These are phyloP conservation scores for Torymus tubicola DNA, from an alignment of 2,888 invertebrate species.

Conservation along the genomic window DNA sequence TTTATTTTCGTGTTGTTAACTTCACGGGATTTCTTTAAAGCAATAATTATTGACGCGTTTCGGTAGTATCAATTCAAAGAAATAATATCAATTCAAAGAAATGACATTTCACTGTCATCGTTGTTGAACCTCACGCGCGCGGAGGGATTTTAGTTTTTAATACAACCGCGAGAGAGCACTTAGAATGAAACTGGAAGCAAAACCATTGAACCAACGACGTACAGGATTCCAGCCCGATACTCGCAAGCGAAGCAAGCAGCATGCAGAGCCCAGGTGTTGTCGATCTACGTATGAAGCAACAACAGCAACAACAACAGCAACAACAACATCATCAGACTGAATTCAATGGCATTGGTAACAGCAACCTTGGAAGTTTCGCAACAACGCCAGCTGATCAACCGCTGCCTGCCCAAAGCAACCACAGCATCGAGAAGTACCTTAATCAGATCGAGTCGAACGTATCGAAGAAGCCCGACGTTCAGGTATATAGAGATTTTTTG, in stretches of 20 bases:
- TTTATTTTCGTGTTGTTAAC: no score
- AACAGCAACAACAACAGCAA: no score
- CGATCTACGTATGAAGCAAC: conserved; percentile 82
- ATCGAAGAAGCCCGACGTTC: conserved; percentile 59
- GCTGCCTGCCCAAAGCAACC: conserved; percentile 73
- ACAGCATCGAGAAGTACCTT: conserved; percentile 80
- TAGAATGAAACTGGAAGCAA: no score
- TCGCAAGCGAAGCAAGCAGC: conserved; percentile 64
- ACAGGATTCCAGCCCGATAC: conserved; percentile 66
- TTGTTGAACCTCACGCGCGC: no score
- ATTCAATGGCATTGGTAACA: conserved; percentile 77
- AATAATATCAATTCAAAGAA: no score
- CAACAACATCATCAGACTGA: conserved; percentile 77
- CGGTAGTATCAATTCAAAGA: no score
- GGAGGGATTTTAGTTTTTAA: no score
- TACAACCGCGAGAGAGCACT: no score
- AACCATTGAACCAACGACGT: no score
- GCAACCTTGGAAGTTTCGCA: conserved; percentile 74
- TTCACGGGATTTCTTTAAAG: no score
- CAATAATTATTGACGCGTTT: no score
- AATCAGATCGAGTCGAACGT: conserved; percentile 77
- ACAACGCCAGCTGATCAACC: conserved; percentile 63
- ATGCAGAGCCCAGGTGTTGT: conserved; percentile 78
- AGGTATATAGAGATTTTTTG: conserved; percentile 28
- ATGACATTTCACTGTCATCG: no score